Evolutionary conservation across 2,888 invertebrate species (phyloP), one percentile per base, ranked within the genome.

Genomic region (Keiferia lycopersicella): DNA sequence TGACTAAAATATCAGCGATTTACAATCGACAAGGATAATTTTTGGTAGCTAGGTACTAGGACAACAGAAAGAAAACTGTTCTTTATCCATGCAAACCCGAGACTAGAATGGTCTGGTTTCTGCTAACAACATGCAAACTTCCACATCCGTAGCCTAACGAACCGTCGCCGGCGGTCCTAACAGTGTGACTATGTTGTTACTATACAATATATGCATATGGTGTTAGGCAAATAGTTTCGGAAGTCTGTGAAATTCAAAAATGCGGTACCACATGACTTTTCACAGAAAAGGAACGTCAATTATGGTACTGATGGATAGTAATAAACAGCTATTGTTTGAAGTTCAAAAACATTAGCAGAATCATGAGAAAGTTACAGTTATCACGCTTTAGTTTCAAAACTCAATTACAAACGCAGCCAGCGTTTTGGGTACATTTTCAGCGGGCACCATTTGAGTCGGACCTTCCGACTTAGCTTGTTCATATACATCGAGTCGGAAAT

Each of bases 111-210:
- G 26, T 22, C 22, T 45, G 11, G 45, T 16, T 12, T 8, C 22
- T 22, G 34, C 56, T 56, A 56, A 56, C 56, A 56, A 30, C 30
- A 56, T 56, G 56, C 56, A 56, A 56, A 56, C 56, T 56, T 56
- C 34, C 56, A 18, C 56, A 56, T 56, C 34, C 51, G 26, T n/a
- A 2, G 34, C 10, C n/a, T 56, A 56, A 56, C 34, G 56, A 56
- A 56, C 56, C 56, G n/a, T 16, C 56, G 34, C 56, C 56, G 34
- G 34, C 8, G 8, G 1, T 34, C 53, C 56, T 56, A 34, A 11
- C 30, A 56, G 34, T 51, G 16, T 26, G n/a, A 26, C 20, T 30
- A 16, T 56, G 30, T 30, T 22, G 18, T 20, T 20, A 11, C 20
- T 20, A 50, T 20, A 2, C 16, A 1, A 4, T 45, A 45, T 16